A percentile compares a stretch with the other conserved stretches of the same genome.
phyloP scores from a whole-genome alignment of 2,888 invertebrate species.

The Serripes groenlandicus region DNA sequence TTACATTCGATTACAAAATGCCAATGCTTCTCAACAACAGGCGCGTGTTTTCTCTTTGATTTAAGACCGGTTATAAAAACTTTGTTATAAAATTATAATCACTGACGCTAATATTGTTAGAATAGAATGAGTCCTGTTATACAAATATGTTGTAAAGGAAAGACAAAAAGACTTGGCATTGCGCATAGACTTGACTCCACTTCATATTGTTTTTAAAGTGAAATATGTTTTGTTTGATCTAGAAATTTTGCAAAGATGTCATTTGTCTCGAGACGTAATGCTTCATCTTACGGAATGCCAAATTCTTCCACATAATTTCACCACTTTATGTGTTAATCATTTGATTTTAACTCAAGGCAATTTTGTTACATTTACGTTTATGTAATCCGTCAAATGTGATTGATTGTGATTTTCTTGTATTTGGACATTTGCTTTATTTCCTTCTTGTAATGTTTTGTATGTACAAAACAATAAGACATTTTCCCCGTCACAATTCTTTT shows the following conservation, averaged over 20 bases:
- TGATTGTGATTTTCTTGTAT: too few species aligned
- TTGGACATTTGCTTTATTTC: too few species aligned
- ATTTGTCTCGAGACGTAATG: neutral
- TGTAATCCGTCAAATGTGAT: neutral
- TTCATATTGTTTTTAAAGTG: neutral
- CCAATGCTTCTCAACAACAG: neutral
- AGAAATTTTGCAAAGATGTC: neutral
- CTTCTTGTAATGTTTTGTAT: too few species aligned
- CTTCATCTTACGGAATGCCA: neutral
- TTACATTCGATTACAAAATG: neutral
- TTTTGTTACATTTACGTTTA: neutral
- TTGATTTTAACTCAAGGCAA: neutral
- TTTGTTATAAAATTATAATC: neutral
- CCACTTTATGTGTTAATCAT: neutral
- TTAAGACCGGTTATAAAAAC: neutral
- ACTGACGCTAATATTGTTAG: too few species aligned
- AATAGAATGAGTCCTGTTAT: too few species aligned
- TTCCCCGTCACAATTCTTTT: too few species aligned
- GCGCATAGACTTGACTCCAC: neutral
- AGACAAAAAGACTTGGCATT: neutral
- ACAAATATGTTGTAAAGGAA: neutral
- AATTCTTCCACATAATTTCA: neutral
- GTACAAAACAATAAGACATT: too few species aligned
- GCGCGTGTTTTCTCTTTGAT: neutral
- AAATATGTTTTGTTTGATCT: neutral